Conservation (phyloP, 64 coral and sea anemone species). For the Stylophora pistillata region DNA sequence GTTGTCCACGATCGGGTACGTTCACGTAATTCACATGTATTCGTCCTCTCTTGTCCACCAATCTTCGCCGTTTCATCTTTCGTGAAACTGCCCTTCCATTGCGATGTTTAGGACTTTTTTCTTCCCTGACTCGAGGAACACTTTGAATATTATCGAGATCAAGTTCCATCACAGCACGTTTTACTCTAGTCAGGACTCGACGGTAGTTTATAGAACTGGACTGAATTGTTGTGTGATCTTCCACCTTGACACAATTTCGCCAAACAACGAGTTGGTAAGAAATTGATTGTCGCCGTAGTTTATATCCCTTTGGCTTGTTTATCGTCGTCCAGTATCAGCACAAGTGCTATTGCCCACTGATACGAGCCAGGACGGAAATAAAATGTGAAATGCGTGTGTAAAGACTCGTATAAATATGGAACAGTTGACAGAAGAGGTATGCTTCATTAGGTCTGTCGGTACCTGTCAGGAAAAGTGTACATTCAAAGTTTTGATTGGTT, state of each 20-base stretch:
- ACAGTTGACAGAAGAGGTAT: neutral
- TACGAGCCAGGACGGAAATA: neutral
- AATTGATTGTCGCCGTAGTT: neutral
- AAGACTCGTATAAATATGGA: neutral
- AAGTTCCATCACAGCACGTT: conserved; percentile 68
- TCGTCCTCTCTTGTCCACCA: conserved; percentile 67
- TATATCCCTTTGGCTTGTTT: neutral
- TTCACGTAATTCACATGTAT: conserved; percentile 57
- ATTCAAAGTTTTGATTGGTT: conserved; percentile 35
- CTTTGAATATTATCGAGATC: conserved; percentile 48
- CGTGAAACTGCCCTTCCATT: conserved; percentile 52
- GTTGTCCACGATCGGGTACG: conserved; percentile 60
- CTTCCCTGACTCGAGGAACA: conserved; percentile 18
- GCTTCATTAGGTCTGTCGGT: neutral
- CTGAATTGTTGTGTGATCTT: conserved; percentile 7
- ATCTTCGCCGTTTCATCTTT: conserved; percentile 68
- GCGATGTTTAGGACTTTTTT: conserved; percentile 48
- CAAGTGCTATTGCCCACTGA: neutral
- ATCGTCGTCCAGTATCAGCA: neutral
- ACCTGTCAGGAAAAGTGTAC: conserved; percentile 21
- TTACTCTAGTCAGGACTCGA: conserved; percentile 16
- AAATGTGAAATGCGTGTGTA: neutral
- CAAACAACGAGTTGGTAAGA: neutral
- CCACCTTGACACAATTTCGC: conserved; percentile 15
- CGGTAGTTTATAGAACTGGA: conserved; percentile 37